Evolutionary conservation across 2,797 vertebrate species (phyloP), one percentile per base, ranked within the genome.

Genomic region (Acanthiza pusilla): DNA sequence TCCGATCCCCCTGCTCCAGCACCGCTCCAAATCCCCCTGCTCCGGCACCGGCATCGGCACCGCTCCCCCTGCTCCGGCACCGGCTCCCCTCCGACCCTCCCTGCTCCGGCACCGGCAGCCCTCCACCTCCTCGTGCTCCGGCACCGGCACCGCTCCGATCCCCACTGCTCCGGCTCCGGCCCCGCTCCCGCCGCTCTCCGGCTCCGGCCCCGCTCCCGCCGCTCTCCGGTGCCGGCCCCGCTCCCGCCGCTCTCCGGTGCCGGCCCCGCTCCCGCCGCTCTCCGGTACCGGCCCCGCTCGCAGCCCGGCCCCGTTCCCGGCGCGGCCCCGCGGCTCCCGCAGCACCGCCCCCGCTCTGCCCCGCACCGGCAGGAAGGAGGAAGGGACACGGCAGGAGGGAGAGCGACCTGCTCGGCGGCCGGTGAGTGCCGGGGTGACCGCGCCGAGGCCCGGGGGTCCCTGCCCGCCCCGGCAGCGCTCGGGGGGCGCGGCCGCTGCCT

Each of bases 361-460:
- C 81, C 78, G 68, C 51, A 17, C 68, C 61, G 38, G 80, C 81
- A 92, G 92, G 91, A 89, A 93, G 88, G 88, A 93, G 91, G 86
- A 87, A 91, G 80, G 85, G 62, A 36, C 76, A 3, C 76, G 83
- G 89, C 80, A 65, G 40, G 34, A 88, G 71, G 58, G 73, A 27
- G 40, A 48, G 58, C 9, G 92, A 71, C 62, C 89, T n/a, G 88
- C 80, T 22, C 58, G 70, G 88, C 77, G 51, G 71, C 26, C 85
- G 71, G 93, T 92, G 48, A 92, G 93, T 84, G 70, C 58, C 58
- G 75, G 81, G 80, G 30, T 9, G 36, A 27, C 16, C 53, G 10
- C 13, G 58, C 20, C 30, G n/a, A 1, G 62, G 26, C 30, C 21
- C 12, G 38, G 47, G 48, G 75, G 7, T 11, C 57, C 6, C 62